Base-by-base conservation (phyloP, 2,888 invertebrate species). In the Xestia c-nigrum region DNA sequence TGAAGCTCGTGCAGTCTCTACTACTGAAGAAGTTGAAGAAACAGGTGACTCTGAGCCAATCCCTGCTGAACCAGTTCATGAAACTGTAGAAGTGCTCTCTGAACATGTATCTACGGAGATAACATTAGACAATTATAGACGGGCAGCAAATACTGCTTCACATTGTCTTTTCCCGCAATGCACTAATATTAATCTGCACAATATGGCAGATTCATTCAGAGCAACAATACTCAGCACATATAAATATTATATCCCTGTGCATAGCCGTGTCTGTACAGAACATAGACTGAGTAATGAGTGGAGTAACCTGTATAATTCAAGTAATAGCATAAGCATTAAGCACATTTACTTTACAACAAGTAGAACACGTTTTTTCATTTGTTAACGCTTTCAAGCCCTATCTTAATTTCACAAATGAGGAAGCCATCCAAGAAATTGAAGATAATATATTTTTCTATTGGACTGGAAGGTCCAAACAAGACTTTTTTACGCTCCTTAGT, bases 381-480 rank as follows among this genome's bases (percentile, higher is more conserved):
- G 67, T 74, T 0, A 76, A 76, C 1, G 19, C 73, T 52, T 76
- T 76, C 59, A 76, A 76, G 73, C 66, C 76, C 0, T 72, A 61
- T 46, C 61, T 76, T 72, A 61, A 76, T 24, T 76, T 76, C 50
- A 76, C 72, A 47, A 72, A 57, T 76, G 71, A 71, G 40, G 74
- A 70, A 70, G 63, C 63, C 0, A 70, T 70, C 0, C 64, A 70
- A 7, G 74, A 74, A 74, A 74, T 74, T 57, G 72, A 72, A 50
- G 75, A 76, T 16, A 67, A 76, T 31, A 76, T 76, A 61, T 77
- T 77, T 75, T 74, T 77, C 64, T 77, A 74, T 77, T 77, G 77
- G 76, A 77, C 47, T 40, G 75, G 75, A 68, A 77, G 55, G 63
- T 74, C 75, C 0, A 77, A 77, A 68, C 63, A 74, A 74, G 77